Percentiles rank a stretch among this genome's conserved stretches.
Evolutionary conservation across 2,113 vertebrate species (phyloP).

Genomic region (Tetrax tetrax): DNA sequence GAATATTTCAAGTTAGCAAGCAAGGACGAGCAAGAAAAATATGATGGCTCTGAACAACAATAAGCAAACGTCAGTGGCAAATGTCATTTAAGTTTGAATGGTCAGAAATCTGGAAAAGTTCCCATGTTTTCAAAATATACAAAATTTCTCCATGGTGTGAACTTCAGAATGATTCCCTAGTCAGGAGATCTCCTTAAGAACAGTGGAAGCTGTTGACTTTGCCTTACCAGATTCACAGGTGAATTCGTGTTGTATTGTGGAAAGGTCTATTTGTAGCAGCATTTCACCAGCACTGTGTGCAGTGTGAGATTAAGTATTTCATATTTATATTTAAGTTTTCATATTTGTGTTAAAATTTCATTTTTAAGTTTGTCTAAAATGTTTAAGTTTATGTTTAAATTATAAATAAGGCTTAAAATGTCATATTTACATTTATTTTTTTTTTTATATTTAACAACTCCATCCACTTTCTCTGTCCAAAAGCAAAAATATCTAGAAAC

Average conservation of each 20-base stretch:
- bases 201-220: not conserved
- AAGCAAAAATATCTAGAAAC: not conserved
- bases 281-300: not conserved
- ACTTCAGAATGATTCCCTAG: not conserved
- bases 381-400: not conserved
- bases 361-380: not conserved
- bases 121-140: not conserved
- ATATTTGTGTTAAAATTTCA: not conserved
- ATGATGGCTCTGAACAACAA: not conserved
- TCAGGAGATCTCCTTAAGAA: not conserved
- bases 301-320: not conserved
- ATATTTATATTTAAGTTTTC: not conserved
- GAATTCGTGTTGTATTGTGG: not conserved
- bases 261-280: not conserved
- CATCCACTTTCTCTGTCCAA: not conserved
- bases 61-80: not conserved
- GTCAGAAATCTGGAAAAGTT: not conserved
- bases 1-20: constrained; percentile 9
- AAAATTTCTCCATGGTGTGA: not conserved
- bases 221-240: not conserved
- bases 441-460: not conserved
- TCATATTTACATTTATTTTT: not conserved
- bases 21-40: not conserved
- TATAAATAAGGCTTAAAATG: not conserved
- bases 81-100: not conserved